Evolutionary conservation across 2,113 vertebrate genomes (phyloP), one percentile per base, ranked within the genome.

Genomic region (Catharus bicknelli): DNA sequence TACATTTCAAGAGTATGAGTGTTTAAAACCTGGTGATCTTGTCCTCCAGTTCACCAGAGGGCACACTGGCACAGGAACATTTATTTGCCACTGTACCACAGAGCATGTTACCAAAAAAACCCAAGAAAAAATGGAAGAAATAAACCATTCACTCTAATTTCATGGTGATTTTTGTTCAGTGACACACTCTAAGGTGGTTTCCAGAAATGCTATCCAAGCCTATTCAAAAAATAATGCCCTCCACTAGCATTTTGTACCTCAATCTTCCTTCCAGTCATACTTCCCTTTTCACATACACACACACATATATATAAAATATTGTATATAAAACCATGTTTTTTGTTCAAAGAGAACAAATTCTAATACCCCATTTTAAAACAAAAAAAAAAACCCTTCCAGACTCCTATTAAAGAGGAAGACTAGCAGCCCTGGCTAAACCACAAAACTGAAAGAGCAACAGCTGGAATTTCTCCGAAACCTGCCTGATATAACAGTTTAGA

Each of bases 31-130:
- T 7, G 17, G 20, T 1, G 3, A 16, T 38, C 38, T 88, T 2
- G 1, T 11, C 30, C 13, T 18, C 5, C 5, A 7, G 20, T 29
- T 90, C 40, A 51, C 2, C 19, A 36, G 22, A 68, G 25, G 54
- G 20, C 20, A 40, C 13, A 10, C 4, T 17, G 43, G 69, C 27
- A 63, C 4, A 26, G 27, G 10, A 79, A 23, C 23, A 29, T 0
- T 0, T 50, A 70, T 59, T 42, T 72, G 21, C 47, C 16, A 8
- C 32, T 18, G 21, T 5, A 38, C 9, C 22, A 47, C 38, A 51
- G 2, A 77, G 14, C 3, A 40, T 0, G 0, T 27, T 38, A 51
- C 2, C 11, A 54, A 51, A 84, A 77, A 78, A 70, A n/a, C 1
- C 5, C 2, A n/a, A 30, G 7, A 70, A 78, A 22, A 87, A 75